These are phyloP conservation scores for Melitaea cinxia DNA, from an alignment of 1,140 invertebrate genomes.

Conservation along the genomic window DNA sequence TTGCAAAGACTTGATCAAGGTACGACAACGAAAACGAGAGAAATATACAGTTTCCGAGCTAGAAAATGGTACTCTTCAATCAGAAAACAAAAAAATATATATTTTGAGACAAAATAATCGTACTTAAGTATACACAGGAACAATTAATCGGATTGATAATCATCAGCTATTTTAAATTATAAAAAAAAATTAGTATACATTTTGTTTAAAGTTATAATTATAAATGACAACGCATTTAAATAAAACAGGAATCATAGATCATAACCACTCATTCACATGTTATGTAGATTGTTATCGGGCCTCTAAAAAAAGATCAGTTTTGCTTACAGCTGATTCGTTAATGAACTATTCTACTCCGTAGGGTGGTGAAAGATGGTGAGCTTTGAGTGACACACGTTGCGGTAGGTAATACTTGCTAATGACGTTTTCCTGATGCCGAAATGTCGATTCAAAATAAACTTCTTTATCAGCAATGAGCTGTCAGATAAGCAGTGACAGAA, in stretches of 20 bases:
- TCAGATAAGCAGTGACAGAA: no score
- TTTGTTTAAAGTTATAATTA: conserved; percentile 1
- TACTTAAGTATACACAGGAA: no score
- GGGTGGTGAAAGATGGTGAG: conserved; percentile 55
- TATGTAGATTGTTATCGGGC: conserved; percentile 34
- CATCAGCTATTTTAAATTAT: no score
- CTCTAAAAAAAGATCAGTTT: conserved; percentile 22
- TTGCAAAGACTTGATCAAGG: no score
- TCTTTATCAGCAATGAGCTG: background rate
- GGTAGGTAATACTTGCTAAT: conserved; percentile 73
- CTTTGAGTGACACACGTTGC: conserved; percentile 64
- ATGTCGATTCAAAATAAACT: no score
- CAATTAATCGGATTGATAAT: no score
- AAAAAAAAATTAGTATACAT: background rate
- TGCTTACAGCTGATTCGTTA: conserved; percentile 41
- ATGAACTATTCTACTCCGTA: conserved; percentile 70
- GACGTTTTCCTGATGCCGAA: conserved; percentile 46
- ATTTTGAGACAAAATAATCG: no score
- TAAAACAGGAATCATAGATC: conserved; percentile 27
- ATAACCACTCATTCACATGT: conserved; percentile 26
- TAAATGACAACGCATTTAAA: background rate
- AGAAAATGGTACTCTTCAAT: no score
- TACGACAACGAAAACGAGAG: no score
- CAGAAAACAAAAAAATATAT: no score
- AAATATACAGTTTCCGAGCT: no score